Conservation (phyloP, 2,888 invertebrate genomes). For the Hipparchia semele region DNA sequence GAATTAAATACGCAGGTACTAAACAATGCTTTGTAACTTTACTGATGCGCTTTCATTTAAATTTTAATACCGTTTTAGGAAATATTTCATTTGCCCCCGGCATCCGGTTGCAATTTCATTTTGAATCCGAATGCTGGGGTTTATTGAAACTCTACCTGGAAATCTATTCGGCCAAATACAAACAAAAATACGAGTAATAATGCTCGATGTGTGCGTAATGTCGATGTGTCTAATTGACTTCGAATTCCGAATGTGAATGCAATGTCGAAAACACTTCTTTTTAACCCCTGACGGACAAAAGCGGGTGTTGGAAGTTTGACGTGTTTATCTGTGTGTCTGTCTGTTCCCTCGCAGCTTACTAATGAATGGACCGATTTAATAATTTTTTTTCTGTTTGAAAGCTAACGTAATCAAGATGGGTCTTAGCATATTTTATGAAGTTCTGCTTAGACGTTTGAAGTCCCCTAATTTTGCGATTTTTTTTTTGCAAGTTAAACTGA, state of each 20-base stretch:
- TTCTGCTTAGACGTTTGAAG: too few relatives aligned
- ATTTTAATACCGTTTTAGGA: conserved; percentile 41
- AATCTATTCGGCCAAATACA: background rate
- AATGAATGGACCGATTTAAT: too few relatives aligned
- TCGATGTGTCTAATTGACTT: background rate
- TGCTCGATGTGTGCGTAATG: background rate
- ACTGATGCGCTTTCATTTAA: conserved; percentile 40
- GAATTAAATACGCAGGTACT: conserved; percentile 51
- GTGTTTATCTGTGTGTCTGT: too few relatives aligned
- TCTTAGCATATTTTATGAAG: too few relatives aligned
- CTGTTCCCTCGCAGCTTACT: too few relatives aligned
- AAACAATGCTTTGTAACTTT: conserved; percentile 44
- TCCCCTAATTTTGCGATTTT: too few relatives aligned
- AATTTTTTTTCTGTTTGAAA: too few relatives aligned
- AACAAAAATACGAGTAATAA: background rate
- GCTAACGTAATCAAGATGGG: too few relatives aligned
- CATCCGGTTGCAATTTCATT: conserved; percentile 31
- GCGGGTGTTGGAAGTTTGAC: too few relatives aligned
- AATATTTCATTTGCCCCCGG: conserved; percentile 36
- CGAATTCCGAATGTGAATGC: background rate
- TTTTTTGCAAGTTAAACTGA: too few relatives aligned
- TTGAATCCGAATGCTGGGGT: conserved; percentile 12
- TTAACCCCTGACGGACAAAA: too few relatives aligned
- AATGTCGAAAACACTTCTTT: background rate
- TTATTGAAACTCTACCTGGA: conserved; percentile 19